phyloP scores from a whole-genome alignment of 2,113 vertebrate genomes.

The Melanotaenia duboulayi region DNA sequence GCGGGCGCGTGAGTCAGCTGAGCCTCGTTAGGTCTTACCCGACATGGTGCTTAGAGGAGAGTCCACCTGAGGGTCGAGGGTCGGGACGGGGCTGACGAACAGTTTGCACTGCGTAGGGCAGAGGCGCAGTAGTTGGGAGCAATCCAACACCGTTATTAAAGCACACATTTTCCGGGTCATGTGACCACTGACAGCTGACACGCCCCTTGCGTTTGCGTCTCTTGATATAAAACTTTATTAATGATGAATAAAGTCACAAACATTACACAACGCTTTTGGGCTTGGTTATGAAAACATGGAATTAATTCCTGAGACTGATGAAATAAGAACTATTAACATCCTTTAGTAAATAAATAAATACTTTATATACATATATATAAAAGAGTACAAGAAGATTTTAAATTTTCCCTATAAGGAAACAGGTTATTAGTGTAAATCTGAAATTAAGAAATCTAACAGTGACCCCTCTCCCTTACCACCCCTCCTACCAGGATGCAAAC shows the following conservation, averaged over 20 bases:
- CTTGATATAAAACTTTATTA: conserved; percentile 10
- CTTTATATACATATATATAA: too few relatives aligned
- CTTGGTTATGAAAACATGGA: too few relatives aligned
- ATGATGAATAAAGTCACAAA: background rate
- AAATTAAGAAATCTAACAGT: too few relatives aligned
- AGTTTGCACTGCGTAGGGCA: conserved; percentile 57
- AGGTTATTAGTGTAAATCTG: too few relatives aligned
- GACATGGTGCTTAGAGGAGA: conserved; percentile 62
- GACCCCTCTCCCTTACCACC: too few relatives aligned
- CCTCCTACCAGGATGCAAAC: too few relatives aligned
- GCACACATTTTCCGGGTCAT: conserved; percentile 78
- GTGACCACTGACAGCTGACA: conserved; percentile 63
- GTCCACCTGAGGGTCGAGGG: conserved; percentile 30
- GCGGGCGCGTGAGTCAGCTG: background rate
- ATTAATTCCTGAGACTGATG: too few relatives aligned
- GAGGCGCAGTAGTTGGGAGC: conserved; percentile 68
- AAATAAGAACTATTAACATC: too few relatives aligned
- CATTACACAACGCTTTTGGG: background rate
- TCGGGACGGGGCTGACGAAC: conserved; percentile 17
- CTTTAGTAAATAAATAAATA: too few relatives aligned
- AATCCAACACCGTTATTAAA: conserved; percentile 68
- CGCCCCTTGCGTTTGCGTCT: conserved; percentile 49
- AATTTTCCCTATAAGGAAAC: too few relatives aligned
- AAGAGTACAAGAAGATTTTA: too few relatives aligned
- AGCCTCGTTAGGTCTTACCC: conserved; percentile 58